Evolutionary conservation across 2,113 vertebrate genomes (phyloP), one percentile per base, ranked within the genome.

Genomic region (Mirza zaza): DNA sequence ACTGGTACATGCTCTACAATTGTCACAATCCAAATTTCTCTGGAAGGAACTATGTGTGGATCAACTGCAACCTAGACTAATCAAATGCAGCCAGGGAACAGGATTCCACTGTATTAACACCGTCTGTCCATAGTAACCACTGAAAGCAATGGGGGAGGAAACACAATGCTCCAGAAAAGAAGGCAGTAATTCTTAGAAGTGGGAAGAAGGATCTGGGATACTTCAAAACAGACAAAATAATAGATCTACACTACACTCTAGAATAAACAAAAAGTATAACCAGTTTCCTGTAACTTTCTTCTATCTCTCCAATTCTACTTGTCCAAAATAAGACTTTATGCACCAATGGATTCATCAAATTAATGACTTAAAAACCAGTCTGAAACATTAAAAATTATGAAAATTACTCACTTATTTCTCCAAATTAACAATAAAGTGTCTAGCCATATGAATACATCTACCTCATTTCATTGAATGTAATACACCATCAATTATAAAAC

Each of bases 301-400:
- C 52, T 81, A 57, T 1, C 25, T 10, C 11, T 63, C n/a, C 4
- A 94, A 18, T 32, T 96, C 77, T 65, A 23, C 68, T 25, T 77
- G 23, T 87, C 27, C 48, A 82, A 8, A 79, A 20, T 39, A 61
- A 77, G 6, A 63, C 15, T 48, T 71, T 81, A 42, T n/a, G 50
- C 29, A 73, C 2, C 52, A 94, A 42, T 32, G 2, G 21, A 77
- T 36, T 57, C n/a, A 67, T 57, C n/a, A 67, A 82, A 95, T 91
- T 79, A 89, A 39, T 92, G 45, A 29, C 76, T 89, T 95, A 8
- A 96, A 97, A 79, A 42, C 88, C 15, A 83, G 23, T 96, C 61
- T 91, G 36, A n/a, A 95, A 91, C 21, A 83, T 52, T 85, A 91
- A 96, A 96, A 95, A 20, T 82, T 94, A 77, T 83, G 55, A 94